Evolutionary conservation across 2,113 vertebrate genomes (phyloP), one percentile per base, ranked within the genome.

Genomic region (Erpornis zantholeuca): DNA sequence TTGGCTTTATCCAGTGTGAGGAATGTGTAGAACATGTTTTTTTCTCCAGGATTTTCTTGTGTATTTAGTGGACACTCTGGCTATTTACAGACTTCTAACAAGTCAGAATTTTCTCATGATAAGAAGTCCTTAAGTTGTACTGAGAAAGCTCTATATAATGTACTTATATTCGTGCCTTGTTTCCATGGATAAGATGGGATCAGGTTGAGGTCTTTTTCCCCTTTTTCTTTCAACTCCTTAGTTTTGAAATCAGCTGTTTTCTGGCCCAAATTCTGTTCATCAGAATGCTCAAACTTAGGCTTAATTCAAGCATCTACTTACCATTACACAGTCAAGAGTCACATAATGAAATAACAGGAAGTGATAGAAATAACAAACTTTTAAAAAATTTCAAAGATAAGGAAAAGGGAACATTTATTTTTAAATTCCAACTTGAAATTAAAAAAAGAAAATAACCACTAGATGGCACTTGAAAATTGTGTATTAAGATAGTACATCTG

Each of bases 381-480:
- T 2, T 4, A 0, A 33, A 59, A 61, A 28, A 20, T 0, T 15
- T 24, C 15, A 11, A 52, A 42, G 47, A 31, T 15, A 38, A 14
- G 6, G 10, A 10, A 36, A 78, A 69, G 14, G 7, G 27, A 61
- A 84, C 40, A 12, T 21, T 73, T 56, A 2, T 35, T 52, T 82
- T 75, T 25, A 21, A 75, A 52, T 78, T 64, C 9, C 11, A 44
- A n/a, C 35, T 25, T 64, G 27, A 79, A 94, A 91, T 82, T 82
- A 75, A 90, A 57, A 42, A 14, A 88, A 54, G 27, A 93, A 94
- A 95, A 45, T n/a, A 69, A 81, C 97, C 98, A 98, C 97, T 98
- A 98, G 98, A 57, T 98, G 98, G 97, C 98, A 93, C 95, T 96
- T 97, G 85, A 79, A 95, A 95, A 91, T 97, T 96, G 68, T 54